Evolutionary conservation across 2,888 invertebrate genomes (phyloP).

Genomic region (Antheraea yamamai): DNA sequence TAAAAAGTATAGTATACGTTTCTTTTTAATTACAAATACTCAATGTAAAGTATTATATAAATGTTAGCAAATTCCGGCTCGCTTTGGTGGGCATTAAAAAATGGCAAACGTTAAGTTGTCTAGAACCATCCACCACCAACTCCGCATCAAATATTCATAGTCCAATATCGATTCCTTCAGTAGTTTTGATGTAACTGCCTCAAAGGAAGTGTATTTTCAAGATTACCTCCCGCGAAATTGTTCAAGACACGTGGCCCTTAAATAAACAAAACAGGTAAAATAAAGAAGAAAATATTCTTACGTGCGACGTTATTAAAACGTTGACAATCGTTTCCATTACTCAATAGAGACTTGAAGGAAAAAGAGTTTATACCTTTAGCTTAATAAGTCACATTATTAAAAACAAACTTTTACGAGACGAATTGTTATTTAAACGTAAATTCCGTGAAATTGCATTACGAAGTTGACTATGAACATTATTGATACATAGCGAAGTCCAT

Average conservation of each 20-base stretch:
- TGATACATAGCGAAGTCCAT: too few species aligned
- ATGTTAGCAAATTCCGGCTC: not conserved
- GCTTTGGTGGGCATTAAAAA: too few species aligned
- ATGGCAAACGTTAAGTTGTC: too few species aligned
- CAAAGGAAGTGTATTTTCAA: too few species aligned
- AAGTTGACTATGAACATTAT: not conserved
- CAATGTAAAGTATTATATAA: not conserved
- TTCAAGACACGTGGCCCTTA: not conserved
- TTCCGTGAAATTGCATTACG: conserved; percentile 6
- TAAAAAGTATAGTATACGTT: not conserved
- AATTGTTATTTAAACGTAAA: not conserved
- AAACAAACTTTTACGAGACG: not conserved
- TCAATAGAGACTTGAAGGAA: not conserved
- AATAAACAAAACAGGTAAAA: not conserved
- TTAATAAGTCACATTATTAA: not conserved
- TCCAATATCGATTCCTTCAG: too few species aligned
- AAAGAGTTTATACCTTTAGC: not conserved
- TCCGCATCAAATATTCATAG: too few species aligned
- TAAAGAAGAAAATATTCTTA: not conserved
- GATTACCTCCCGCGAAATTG: not conserved
- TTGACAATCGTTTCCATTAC: not conserved
- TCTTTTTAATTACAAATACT: not conserved
- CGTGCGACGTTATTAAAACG: conserved; percentile 3
- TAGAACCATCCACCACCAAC: too few species aligned
- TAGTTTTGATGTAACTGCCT: too few species aligned